phyloP scores from a whole-genome alignment of 1,140 invertebrate species.

The Plectus sambesii region DNA sequence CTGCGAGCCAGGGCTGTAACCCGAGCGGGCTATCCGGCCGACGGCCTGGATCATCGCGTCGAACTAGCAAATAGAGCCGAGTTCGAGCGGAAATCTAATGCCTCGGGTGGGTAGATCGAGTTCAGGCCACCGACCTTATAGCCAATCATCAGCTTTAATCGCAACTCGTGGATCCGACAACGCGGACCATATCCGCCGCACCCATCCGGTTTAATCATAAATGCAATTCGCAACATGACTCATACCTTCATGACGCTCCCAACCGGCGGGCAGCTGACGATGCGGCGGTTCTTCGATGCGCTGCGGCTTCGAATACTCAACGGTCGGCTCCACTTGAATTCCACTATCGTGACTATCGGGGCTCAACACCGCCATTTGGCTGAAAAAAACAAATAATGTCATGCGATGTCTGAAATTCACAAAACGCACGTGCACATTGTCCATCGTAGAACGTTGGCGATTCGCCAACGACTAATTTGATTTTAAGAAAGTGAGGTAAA shows the following conservation, averaged over 20 bases:
- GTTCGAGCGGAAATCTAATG: neutral
- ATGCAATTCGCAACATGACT: neutral
- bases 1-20: no score
- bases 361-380: conserved; percentile 35
- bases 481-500: no score
- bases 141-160: neutral
- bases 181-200: neutral
- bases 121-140: neutral
- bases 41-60: neutral
- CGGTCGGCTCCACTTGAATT: conserved; percentile 39
- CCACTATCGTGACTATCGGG: conserved; percentile 42
- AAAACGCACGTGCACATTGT: no score
- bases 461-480: no score
- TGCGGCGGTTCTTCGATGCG: conserved; percentile 18
- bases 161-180: neutral
- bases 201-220: conserved; percentile 3
- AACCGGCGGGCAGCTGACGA: conserved; percentile 32
- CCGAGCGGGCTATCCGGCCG: no score
- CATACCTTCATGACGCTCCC: conserved; percentile 40
- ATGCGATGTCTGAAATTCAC: no score
- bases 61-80: neutral
- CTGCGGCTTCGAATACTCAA: conserved; percentile 35
- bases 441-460: no score
- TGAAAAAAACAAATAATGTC: no score
- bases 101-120: neutral